These are phyloP conservation scores for Ormyrus labotus DNA, from an alignment of 2,888 invertebrate genomes.

Conservation along the genomic window DNA sequence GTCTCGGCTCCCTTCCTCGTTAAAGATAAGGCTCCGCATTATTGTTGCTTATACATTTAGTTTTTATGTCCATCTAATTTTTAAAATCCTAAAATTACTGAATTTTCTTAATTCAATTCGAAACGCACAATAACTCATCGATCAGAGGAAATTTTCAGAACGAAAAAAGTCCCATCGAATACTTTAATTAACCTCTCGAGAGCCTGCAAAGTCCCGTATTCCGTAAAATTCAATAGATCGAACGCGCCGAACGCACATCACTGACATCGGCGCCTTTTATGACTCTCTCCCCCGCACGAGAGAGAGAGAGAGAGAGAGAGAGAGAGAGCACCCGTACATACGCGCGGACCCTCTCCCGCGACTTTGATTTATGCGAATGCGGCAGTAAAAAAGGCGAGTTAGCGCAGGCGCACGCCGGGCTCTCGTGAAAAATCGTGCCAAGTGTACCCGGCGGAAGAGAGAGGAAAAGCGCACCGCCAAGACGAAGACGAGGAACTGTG, in stretches of 20 bases:
- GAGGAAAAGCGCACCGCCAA: background rate
- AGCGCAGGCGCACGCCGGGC: background rate
- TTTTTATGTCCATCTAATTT: too few relatives aligned
- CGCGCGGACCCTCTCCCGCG: background rate
- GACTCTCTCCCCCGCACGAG: background rate
- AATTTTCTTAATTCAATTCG: too few relatives aligned
- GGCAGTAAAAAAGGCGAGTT: constrained; percentile 25
- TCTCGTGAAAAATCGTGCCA: constrained; percentile 26
- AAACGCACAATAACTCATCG: too few relatives aligned
- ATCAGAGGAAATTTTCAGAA: too few relatives aligned
- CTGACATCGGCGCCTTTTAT: background rate
- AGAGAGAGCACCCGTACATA: background rate
- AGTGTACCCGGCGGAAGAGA: background rate
- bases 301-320: too few relatives aligned
- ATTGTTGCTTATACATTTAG: too few relatives aligned
- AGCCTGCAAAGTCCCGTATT: background rate
- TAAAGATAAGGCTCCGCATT: too few relatives aligned
- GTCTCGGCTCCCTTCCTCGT: too few relatives aligned
- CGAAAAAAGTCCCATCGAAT: background rate
- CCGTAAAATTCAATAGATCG: background rate
- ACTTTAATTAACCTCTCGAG: background rate
- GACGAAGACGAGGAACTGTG: too few relatives aligned
- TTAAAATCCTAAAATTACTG: too few relatives aligned
- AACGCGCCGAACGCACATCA: background rate
- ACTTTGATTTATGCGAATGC: constrained; percentile 41